These are phyloP conservation scores for Nothobranchius furzeri DNA, from an alignment of 2,113 vertebrate genomes.

Conservation along the genomic window DNA sequence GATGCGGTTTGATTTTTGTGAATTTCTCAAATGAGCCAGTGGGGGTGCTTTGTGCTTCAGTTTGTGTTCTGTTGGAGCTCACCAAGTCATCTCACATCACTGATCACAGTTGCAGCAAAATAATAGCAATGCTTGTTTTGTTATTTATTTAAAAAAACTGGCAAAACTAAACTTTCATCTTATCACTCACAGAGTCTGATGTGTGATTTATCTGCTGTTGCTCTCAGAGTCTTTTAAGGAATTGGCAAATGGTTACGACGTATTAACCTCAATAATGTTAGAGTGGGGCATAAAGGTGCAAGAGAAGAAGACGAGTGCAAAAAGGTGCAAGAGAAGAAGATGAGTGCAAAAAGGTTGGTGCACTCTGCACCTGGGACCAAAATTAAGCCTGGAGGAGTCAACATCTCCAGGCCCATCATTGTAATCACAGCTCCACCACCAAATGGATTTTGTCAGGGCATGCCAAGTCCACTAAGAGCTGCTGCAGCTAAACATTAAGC, in stretches of 20 bases:
- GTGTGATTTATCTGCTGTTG: constrained; percentile 8
- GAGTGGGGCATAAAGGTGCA: constrained; percentile 21
- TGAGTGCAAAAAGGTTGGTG: constrained; percentile 47
- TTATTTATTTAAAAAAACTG: constrained; percentile 3
- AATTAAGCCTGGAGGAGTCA: constrained; percentile 66
- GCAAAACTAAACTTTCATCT: neutral
- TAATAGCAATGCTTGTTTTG: constrained; percentile 39
- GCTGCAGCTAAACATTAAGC: constrained; percentile 74
- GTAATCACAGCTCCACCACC: constrained; percentile 81
- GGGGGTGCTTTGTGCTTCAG: constrained; percentile 62
- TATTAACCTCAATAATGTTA: constrained; percentile 40
- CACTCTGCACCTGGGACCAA: constrained; percentile 70
- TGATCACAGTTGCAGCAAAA: constrained; percentile 56
- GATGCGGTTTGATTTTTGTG: constrained; percentile 59
- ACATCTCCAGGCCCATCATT: constrained; percentile 78
- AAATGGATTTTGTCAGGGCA: constrained; percentile 84
- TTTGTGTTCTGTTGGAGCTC: constrained; percentile 67
- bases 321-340: constrained; percentile 30
- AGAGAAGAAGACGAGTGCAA: constrained; percentile 41
- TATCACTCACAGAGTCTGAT: constrained; percentile 5
- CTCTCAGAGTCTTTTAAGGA: constrained; percentile 4
- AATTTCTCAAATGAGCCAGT: constrained; percentile 63
- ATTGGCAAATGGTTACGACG: constrained; percentile 40
- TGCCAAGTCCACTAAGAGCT: constrained; percentile 80
- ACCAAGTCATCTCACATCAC: constrained; percentile 55